A percentile compares a stretch with the other conserved stretches of the same genome.
Conservation (phyloP, 2,888 invertebrate species). For the Trichogramma evanescens region DNA sequence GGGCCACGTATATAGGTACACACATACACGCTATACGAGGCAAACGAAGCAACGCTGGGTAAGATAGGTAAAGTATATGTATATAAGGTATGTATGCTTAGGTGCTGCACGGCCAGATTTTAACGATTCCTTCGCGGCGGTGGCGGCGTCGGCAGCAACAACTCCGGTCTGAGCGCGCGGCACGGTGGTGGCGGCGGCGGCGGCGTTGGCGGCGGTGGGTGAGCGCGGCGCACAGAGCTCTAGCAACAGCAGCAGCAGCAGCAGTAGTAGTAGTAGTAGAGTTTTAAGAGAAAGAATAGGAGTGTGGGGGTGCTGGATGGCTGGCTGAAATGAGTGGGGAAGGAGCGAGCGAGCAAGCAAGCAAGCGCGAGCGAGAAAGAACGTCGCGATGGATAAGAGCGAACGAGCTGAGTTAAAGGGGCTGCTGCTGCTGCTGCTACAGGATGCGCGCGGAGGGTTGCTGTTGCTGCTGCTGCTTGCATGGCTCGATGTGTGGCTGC, state of each 20-base stretch:
- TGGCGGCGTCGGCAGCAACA: background rate
- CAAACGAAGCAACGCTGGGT: constrained; percentile 2
- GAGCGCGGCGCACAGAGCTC: too few relatives aligned
- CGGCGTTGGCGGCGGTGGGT: too few relatives aligned
- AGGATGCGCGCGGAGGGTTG: constrained; percentile 12
- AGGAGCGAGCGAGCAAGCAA: constrained; percentile 20
- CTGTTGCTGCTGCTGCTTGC: background rate
- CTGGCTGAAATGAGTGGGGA: constrained; percentile 40
- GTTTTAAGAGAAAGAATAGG: constrained; percentile 48
- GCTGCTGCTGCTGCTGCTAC: constrained; percentile 4
- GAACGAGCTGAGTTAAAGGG: constrained; percentile 14
- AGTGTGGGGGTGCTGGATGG: constrained; percentile 36
- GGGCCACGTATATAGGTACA: too few relatives aligned
- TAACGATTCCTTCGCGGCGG: constrained; percentile 47
- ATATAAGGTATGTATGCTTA: constrained; percentile 24
- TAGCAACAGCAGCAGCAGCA: too few relatives aligned
- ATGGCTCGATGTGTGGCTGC: background rate
- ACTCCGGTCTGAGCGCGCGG: background rate
- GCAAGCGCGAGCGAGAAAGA: constrained; percentile 13
- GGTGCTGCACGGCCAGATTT: constrained; percentile 47
- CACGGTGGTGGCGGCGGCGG: too few relatives aligned
- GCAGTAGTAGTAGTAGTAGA: constrained; percentile 31
- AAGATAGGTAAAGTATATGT: background rate
- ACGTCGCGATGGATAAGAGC: constrained; percentile 22
- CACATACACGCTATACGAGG: background rate